These are phyloP conservation scores for Loriculus beryllinus DNA, from an alignment of 2,797 vertebrate genomes.

Conservation along the genomic window DNA sequence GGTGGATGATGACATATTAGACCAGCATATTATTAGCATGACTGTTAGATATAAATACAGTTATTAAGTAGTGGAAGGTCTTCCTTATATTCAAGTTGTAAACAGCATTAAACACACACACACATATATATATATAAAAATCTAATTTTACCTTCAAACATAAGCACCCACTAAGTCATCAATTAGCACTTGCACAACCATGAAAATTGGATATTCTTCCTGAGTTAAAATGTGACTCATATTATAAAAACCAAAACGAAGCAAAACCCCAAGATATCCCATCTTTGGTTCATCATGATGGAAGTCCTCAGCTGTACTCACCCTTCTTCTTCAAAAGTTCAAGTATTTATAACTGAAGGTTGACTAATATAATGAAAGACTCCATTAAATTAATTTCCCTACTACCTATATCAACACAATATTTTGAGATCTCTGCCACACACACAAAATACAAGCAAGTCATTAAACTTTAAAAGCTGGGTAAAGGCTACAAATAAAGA, in stretches of 20 bases:
- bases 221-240: background rate
- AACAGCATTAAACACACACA: background rate
- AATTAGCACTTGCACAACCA: background rate
- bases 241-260: background rate
- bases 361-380: background rate
- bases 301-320: background rate
- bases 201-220: background rate
- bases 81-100: background rate
- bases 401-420: background rate
- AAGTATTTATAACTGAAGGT: background rate
- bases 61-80: background rate
- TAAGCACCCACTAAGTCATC: background rate
- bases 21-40: background rate
- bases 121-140: background rate
- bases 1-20: background rate
- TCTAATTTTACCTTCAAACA: background rate
- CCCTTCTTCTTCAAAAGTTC: background rate
- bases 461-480: background rate
- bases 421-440: background rate
- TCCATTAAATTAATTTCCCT: background rate
- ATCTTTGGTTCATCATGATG: background rate
- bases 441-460: background rate
- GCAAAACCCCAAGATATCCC: background rate
- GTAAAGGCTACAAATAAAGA: background rate
- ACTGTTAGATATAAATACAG: background rate